Evolutionary conservation across 2,797 vertebrate genomes (phyloP).

Genomic region (Prionace glauca): DNA sequence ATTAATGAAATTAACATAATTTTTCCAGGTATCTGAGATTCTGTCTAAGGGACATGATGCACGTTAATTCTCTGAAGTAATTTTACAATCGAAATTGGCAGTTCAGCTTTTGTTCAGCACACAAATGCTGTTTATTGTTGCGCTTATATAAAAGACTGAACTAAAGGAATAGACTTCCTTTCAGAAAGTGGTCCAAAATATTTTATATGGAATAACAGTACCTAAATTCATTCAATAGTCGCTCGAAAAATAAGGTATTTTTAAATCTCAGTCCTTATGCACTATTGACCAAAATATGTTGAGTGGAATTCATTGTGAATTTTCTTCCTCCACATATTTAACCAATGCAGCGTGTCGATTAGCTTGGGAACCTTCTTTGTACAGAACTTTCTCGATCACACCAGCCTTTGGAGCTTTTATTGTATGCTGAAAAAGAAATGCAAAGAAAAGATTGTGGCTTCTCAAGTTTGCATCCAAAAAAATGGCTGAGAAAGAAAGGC

Average conservation of each 20-base stretch:
- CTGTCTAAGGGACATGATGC: not conserved
- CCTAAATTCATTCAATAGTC: not conserved
- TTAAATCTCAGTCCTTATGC: not conserved
- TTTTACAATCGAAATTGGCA: not conserved
- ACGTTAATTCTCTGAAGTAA: not conserved
- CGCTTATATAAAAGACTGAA: not conserved
- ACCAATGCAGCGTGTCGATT: slow-evolving; percentile 74
- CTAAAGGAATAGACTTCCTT: not conserved
- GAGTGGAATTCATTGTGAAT: slow-evolving; percentile 47
- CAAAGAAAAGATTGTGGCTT: not conserved
- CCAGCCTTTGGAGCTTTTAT: slow-evolving; percentile 82
- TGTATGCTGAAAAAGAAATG: slow-evolving; percentile 67
- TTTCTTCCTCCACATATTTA: slow-evolving; percentile 70
- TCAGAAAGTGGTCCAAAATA: not conserved
- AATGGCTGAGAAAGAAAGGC: not conserved
- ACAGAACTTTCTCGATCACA: slow-evolving; percentile 79
- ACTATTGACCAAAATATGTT: slow-evolving; percentile 26
- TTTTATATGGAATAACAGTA: not conserved
- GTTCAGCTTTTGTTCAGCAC: too few relatives aligned
- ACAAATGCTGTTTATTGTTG: slow-evolving; percentile 8
- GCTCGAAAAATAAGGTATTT: too few relatives aligned
- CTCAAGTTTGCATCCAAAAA: not conserved
- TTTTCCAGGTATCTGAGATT: not conserved
- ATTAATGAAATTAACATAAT: not conserved
- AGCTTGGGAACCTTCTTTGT: slow-evolving; percentile 81